Evolutionary conservation across 2,113 vertebrate species (phyloP), one percentile per base, ranked within the genome.

Genomic region (Noturus placidus): DNA sequence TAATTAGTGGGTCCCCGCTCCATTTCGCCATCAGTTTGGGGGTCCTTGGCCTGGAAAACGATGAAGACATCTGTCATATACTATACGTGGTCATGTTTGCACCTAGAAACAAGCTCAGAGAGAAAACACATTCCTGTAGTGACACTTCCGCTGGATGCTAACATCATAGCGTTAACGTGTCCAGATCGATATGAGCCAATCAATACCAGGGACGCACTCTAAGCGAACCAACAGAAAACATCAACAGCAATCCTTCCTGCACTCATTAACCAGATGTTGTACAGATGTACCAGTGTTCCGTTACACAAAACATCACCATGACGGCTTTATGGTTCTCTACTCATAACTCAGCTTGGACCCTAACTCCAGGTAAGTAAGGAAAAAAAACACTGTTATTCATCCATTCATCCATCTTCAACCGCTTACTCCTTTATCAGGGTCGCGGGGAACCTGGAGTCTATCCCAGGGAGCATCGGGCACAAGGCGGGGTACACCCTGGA

Each of bases 101-200:
- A n/a, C 13, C 17, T 30, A n/a, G 14, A 77, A 77, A n/a, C 5
- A 15, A 25, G 22, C 1, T 1, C 72, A 76, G 11, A 22, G 3
- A 42, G 33, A 76, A 10, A 50, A 25, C n/a, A 8, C 20, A 38
- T 35, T 10, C 8, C 38, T 38, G 1, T 19, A 46, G 38, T 27
- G 72, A 76, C 76, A 79, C 77, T 30, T 20, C 50, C 30, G 50
- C 27, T 56, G 52, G 77, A 80, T 80, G 27, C 52, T 80, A 80
- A 59, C 30, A 38, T 38, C 56, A 9, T 57, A 79, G 56, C 56
- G 42, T 46, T 46, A 7, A 79, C 77, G 15, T 25, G 79, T 81
- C 19, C 1, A 3, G 56, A 38, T 81, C 76, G 7, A 79, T 22
- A 27, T 3, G 46, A 54, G 42, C 25, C 2, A 2, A 22, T 57